Evolutionary conservation across 2,888 invertebrate species (phyloP).

Genomic region (Acanthosepion pharaonis): DNA sequence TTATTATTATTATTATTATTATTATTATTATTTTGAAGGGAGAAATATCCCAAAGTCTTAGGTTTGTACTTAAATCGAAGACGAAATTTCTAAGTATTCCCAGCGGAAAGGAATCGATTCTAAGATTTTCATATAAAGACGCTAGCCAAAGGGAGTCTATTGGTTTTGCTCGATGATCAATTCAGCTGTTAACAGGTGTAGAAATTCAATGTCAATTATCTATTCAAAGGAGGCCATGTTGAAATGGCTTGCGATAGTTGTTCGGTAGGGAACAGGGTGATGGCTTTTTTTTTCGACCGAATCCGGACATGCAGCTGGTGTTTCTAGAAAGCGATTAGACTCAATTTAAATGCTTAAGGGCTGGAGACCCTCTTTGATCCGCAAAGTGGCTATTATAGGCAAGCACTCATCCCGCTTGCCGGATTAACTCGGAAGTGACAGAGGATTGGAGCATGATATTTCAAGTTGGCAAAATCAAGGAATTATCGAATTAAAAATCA

Average conservation of each 20-base stretch:
- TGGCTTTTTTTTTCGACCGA: not conserved
- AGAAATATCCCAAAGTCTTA: not conserved
- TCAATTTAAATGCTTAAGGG: not conserved
- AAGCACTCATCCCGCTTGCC: not conserved
- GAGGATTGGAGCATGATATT: not conserved
- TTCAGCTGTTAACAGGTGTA: not conserved
- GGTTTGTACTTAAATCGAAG: not conserved
- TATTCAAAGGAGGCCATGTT: not conserved
- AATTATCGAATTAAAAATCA: not conserved
- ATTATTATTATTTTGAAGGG: no score
- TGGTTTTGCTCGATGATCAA: not conserved
- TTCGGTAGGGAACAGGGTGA: not conserved
- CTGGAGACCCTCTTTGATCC: constrained; percentile 9
- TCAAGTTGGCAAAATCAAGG: no score
- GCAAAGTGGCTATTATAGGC: constrained; percentile 17
- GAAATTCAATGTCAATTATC: not conserved
- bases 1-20: no score
- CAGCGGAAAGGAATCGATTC: not conserved
- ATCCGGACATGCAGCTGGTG: not conserved
- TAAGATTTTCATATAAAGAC: not conserved
- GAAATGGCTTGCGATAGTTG: not conserved
- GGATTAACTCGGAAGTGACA: not conserved
- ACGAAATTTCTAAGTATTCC: not conserved
- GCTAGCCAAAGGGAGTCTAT: not conserved
- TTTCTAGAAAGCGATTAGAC: not conserved